Evolutionary conservation across 1,140 invertebrate genomes (phyloP).

Genomic region (Psix sp.): DNA sequence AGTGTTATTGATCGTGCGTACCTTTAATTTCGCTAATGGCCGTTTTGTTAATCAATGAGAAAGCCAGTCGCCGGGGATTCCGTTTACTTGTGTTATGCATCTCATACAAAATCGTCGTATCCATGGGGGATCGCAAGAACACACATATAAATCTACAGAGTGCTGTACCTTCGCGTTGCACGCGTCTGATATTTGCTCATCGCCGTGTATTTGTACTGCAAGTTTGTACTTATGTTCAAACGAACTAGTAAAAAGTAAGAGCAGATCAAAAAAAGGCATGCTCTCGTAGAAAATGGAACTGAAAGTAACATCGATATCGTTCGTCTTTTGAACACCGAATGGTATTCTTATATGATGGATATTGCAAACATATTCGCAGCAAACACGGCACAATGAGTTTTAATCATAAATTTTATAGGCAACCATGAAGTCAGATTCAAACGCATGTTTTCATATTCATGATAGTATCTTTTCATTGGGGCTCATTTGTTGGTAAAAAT

Average conservation of each 20-base stretch:
- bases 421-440: not conserved
- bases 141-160: not conserved
- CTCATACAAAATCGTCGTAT: constrained; percentile 23
- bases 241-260: constrained; percentile 22
- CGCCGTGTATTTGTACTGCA: constrained; percentile 41
- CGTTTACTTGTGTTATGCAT: constrained; percentile 45
- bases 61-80: constrained; percentile 62
- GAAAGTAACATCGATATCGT: no score
- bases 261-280: constrained; percentile 1
- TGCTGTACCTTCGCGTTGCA: constrained; percentile 23
- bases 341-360: no score
- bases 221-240: constrained; percentile 35
- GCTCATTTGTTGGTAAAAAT: constrained; percentile 27
- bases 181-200: constrained; percentile 44
- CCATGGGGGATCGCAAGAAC: constrained; percentile 23
- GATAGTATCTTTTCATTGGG: constrained; percentile 25
- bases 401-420: not conserved
- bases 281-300: no score
- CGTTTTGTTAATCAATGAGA: constrained; percentile 72
- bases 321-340: no score
- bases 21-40: constrained; percentile 74
- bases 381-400: no score
- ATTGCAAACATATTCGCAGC: no score
- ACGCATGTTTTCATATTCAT: constrained; percentile 7
- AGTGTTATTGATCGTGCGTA: constrained; percentile 61